These are phyloP conservation scores for Geotrypetes seraphini DNA, from an alignment of 2,797 vertebrate genomes.

Conservation along the genomic window DNA sequence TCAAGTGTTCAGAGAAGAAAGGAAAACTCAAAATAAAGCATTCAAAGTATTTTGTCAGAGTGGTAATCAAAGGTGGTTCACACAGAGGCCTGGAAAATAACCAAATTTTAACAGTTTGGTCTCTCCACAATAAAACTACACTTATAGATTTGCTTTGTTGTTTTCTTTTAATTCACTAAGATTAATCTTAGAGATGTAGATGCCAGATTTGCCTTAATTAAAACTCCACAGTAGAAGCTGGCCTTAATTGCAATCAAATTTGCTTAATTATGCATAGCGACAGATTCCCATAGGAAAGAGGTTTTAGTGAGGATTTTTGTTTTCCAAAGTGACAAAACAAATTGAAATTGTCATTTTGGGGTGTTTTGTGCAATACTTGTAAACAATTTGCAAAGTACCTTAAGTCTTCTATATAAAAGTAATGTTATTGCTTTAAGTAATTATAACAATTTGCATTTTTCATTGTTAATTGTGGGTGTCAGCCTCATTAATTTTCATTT, in stretches of 20 bases:
- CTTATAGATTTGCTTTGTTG: constrained; percentile 98
- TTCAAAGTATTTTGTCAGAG: constrained; percentile 30
- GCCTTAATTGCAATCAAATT: constrained; percentile 99
- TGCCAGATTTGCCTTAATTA: constrained; percentile 99
- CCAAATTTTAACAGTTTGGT: constrained; percentile 52
- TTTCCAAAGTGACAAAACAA: constrained; percentile 99
- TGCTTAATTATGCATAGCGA: constrained; percentile 99
- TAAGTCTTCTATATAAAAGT: constrained; percentile 90
- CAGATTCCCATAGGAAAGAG: constrained; percentile 98
- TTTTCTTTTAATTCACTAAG: constrained; percentile 98
- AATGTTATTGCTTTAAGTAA: constrained; percentile 98
- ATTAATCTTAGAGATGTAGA: constrained; percentile 99
- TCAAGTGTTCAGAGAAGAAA: constrained; percentile 44
- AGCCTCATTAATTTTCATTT: constrained; percentile 99
- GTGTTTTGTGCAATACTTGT: constrained; percentile 94
- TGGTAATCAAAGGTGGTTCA: constrained; percentile 48
- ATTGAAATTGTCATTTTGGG: constrained; percentile 98
- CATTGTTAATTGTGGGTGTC: constrained; percentile 99
- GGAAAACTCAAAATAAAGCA: constrained; percentile 43
- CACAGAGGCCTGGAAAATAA: constrained; percentile 54
- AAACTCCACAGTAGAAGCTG: constrained; percentile 99
- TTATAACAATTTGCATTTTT: constrained; percentile 99
- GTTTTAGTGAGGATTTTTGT: constrained; percentile 93
- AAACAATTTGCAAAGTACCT: constrained; percentile 91
- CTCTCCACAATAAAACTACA: constrained; percentile 88